Evolutionary conservation across 1,140 invertebrate genomes (phyloP).

Genomic region (Drosophila hydei): DNA sequence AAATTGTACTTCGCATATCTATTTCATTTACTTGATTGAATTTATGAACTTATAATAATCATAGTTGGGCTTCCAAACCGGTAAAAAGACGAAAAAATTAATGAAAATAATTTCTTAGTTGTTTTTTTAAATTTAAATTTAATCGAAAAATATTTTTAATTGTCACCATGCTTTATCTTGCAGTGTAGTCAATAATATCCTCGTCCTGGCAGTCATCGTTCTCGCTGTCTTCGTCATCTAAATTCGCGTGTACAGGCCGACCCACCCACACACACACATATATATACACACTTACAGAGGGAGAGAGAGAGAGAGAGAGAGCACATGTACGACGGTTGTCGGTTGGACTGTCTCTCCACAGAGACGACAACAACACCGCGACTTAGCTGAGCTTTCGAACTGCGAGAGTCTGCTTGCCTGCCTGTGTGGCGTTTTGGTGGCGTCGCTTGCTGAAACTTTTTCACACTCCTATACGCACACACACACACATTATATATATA

Average conservation of each 20-base stretch:
- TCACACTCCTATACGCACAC: constrained; percentile 41
- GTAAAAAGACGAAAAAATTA: too few relatives aligned
- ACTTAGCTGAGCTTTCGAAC: constrained; percentile 58
- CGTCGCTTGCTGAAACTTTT: constrained; percentile 62
- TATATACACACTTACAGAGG: too few relatives aligned
- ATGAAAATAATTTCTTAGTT: too few relatives aligned
- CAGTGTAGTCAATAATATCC: constrained; percentile 52
- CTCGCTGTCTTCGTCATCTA: constrained; percentile 71
- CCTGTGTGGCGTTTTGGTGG: constrained; percentile 49
- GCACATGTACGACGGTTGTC: constrained; percentile 17
- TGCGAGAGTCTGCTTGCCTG: constrained; percentile 23
- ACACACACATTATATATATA: constrained; percentile 4
- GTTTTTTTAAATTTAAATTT: too few relatives aligned
- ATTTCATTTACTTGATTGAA: too few relatives aligned
- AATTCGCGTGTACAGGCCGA: constrained; percentile 61
- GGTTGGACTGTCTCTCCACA: constrained; percentile 44
- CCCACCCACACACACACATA: constrained; percentile 30
- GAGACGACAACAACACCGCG: constrained; percentile 51
- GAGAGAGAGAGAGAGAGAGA: too few relatives aligned
- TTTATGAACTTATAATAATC: too few relatives aligned
- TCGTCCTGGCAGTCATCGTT: constrained; percentile 36
- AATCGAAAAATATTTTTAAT: too few relatives aligned
- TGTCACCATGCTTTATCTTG: not conserved
- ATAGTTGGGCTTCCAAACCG: too few relatives aligned
- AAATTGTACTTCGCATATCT: not conserved